Evolutionary conservation across 2,113 vertebrate species (phyloP).

Genomic region (Sclerurus mexicanus): DNA sequence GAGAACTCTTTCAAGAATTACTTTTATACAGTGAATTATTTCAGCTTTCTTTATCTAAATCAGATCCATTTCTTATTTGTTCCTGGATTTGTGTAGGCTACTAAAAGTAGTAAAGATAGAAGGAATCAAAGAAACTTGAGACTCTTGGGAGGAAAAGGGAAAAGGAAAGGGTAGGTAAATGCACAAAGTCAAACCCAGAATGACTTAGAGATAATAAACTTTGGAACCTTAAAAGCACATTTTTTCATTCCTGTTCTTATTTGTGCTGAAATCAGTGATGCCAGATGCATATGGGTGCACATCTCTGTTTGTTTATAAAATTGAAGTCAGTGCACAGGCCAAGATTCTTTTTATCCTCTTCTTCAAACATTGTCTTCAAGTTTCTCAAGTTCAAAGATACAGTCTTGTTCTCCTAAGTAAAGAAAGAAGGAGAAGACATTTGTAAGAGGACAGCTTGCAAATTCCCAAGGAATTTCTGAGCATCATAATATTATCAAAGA

Average conservation of each 20-base stretch:
- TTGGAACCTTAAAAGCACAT: accelerated
- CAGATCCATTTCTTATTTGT: background rate
- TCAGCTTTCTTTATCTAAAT: background rate
- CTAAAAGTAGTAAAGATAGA: background rate
- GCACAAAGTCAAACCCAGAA: background rate
- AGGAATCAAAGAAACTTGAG: background rate
- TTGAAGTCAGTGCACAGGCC: background rate
- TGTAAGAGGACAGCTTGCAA: background rate
- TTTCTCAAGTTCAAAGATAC: background rate
- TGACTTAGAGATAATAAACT: background rate
- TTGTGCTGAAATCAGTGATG: background rate
- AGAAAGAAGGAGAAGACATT: background rate
- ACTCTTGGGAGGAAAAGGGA: background rate
- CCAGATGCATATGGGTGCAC: background rate
- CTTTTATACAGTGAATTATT: background rate
- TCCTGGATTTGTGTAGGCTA: background rate
- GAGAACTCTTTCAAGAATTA: background rate
- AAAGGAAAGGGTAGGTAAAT: background rate
- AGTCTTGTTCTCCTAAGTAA: background rate
- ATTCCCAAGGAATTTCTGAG: constrained; percentile 24
- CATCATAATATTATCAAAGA: constrained; percentile 27
- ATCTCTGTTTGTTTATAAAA: background rate
- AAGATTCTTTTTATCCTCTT: background rate
- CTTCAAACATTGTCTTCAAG: background rate
- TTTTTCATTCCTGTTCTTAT: background rate